Base-by-base conservation (phyloP, 1,140 invertebrate species). In the Papilio xuthus region DNA sequence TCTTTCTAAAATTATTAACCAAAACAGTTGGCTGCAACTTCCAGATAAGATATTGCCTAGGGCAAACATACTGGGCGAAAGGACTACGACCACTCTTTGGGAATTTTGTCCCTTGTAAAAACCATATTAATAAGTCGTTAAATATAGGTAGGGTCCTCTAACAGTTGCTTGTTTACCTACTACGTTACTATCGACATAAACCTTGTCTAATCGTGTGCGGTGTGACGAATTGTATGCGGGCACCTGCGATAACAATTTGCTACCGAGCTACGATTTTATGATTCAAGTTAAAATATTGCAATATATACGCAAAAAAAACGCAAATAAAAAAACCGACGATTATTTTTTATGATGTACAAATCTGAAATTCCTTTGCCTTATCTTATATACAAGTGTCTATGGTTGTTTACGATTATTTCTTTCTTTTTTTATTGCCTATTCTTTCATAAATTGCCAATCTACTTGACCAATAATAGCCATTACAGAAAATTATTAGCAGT, bases 151-250 rank as follows among this genome's bases (percentile, higher is more conserved):
- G 60, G 26, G 60, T 67, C 60, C 26, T 41, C 15, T 69, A 32
- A 32, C 18, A 70, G 37, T 9, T 42, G 37, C 69, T 42, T 70
- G 37, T 70, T 32, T 41, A 8, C 69, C 18, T 32, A 42, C 69
- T 15, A 67, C 32, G 32, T 6, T 67, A 67, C 67, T 42, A 70
- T 70, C 32, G 71, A 73, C n/a, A 12, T 9, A 73, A 42, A 28
- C 71, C 71, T 73, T 73, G 71, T 73, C 71, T 44, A 73, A 73
- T 73, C 41, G 20, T 73, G 42, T 15, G 42, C 37, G 10, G 42
- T 73, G 71, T 73, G 23, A 23, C 71, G 71, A 73, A 73, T 73
- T 26, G 71, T 47, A 73, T 73, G 23, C 71, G 41, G 71, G 71
- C 42, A 71, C 41, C 18, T 13, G 71, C 71, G 71, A 73, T 73